Conservation (phyloP, 2,797 vertebrate genomes). For the Enteromius fasciolatus region DNA sequence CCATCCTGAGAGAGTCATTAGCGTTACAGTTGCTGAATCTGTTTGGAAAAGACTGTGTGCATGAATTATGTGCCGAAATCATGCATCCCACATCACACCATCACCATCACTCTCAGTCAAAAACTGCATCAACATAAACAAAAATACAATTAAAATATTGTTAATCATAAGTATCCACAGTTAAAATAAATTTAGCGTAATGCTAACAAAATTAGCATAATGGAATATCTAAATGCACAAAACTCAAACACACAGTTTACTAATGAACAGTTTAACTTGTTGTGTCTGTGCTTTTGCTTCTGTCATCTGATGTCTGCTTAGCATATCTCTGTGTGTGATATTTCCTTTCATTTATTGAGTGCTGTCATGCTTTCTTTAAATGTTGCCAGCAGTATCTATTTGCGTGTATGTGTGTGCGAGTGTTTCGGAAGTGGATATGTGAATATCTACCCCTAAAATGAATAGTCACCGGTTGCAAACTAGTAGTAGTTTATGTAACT, state of each 20-base stretch:
- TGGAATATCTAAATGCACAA: constrained; percentile 36
- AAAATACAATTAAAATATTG: constrained; percentile 30
- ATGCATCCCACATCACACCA: constrained; percentile 68
- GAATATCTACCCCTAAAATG: not conserved
- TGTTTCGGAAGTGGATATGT: constrained; percentile 41
- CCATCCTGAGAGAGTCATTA: constrained; percentile 18
- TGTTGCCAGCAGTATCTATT: constrained; percentile 33
- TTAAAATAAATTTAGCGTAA: constrained; percentile 49
- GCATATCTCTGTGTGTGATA: constrained; percentile 66
- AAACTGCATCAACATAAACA: constrained; percentile 34
- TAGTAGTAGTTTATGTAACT: constrained; percentile 33
- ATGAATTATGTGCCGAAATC: constrained; percentile 72
- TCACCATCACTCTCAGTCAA: constrained; percentile 53
- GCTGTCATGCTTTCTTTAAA: constrained; percentile 62
- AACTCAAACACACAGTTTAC: constrained; percentile 63
- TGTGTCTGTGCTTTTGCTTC: constrained; percentile 64
- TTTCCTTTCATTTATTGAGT: constrained; percentile 59
- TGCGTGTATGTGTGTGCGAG: constrained; percentile 60
- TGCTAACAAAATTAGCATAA: constrained; percentile 38
- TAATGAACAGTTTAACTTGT: constrained; percentile 62
- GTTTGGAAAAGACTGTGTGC: constrained; percentile 63
- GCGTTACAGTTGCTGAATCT: constrained; percentile 59
- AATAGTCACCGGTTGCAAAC: not conserved
- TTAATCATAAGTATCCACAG: constrained; percentile 23
- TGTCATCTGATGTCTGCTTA: constrained; percentile 64